Evolutionary conservation across 2,113 vertebrate genomes (phyloP), one percentile per base, ranked within the genome.

Genomic region (Pipa parva): DNA sequence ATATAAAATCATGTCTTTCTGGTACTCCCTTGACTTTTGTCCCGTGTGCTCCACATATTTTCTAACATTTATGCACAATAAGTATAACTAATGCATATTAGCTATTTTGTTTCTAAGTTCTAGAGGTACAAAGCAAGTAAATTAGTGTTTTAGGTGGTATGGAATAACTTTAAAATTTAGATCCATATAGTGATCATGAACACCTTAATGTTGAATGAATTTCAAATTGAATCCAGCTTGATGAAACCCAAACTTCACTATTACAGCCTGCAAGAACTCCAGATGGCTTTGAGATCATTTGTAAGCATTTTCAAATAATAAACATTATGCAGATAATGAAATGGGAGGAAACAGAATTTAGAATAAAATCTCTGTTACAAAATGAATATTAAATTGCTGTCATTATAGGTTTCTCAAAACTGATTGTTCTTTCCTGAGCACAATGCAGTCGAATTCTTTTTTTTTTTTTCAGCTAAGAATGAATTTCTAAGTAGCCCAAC

Each of bases 341-440:
- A 60, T 50, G 60, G 56, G 46, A 68, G 65, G 65, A 68, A 59
- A 52, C 46, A 39, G 31, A 29, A 59, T 26, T 18, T 31, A 27
- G 45, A 13, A 26, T 39, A 60, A 68, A n/a, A n/a, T n/a, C n/a
- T 59, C 65, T 39, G 65, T 49, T 37, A 52, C 31, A 27, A 57
- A 68, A 68, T 59, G 65, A 68, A 59, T 68, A 68, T 68, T 68
- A 59, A 68, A 68, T 68, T 68, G 65, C 56, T 52, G 56, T 58
- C 56, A 68, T 68, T 68, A 59, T 7, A 22, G 50, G 28, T 68
- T 59, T 68, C 55, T 68, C 31, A 25, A 39, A 59, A 46, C 45
- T 48, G 45, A 59, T 59, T 67, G 64, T 59, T 67, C 45, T 45
- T 21, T 59, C 52, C 52, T 60, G 22, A 24, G 25, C 56, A 68